Evolutionary conservation across 1,140 invertebrate species (phyloP), one percentile per base, ranked within the genome.

Genomic region (Homalodisca vitripennis): DNA sequence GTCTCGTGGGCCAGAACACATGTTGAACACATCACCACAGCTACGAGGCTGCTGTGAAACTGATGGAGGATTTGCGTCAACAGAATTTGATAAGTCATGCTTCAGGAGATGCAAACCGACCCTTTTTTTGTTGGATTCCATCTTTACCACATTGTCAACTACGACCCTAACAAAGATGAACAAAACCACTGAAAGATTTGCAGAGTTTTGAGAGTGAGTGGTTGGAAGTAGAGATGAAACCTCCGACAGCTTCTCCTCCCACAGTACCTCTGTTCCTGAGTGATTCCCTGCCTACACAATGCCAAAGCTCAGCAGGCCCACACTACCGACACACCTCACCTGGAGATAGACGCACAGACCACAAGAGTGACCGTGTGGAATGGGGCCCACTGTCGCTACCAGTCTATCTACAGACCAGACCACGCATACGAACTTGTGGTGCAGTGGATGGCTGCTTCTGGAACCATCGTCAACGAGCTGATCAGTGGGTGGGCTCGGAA

Each of bases 381-480:
- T 95, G 95, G 94, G 17, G n/a, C n/a, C n/a, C 93, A 97, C 79
- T 87, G 93, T 10, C 86, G 89, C 22, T 97, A 98, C 82, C 95
- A 98, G 76, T 89, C 91, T n/a, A 82, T 91, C 55, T 97, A 93
- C 80, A 86, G 88, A 72, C 89, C 94, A 0, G 88, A 92, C 78
- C 90, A 92, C 80, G 93, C 95, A 10, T 99, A 94, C 81, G 95
- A 98, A 81, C 83, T 99, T 72, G 89, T 93, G 64, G 87, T 98
- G 10, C 93, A 98, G 78, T 99, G 97, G 97, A 88, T 98, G 22
- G 94, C 96, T 55, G 92, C 95, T 0, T 98, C 95, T 6, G 95
- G 97, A 13, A 89, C 92, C 63, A 92, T 98, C 74, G 90, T 98
- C 10, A 89, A 91, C 17, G 97, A 99, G 80, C 81, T 98, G 81